Percentiles rank a stretch among this genome's conserved stretches.
Evolutionary conservation across 2,113 vertebrate genomes (phyloP).

Genomic region (Ceyx margarethae): DNA sequence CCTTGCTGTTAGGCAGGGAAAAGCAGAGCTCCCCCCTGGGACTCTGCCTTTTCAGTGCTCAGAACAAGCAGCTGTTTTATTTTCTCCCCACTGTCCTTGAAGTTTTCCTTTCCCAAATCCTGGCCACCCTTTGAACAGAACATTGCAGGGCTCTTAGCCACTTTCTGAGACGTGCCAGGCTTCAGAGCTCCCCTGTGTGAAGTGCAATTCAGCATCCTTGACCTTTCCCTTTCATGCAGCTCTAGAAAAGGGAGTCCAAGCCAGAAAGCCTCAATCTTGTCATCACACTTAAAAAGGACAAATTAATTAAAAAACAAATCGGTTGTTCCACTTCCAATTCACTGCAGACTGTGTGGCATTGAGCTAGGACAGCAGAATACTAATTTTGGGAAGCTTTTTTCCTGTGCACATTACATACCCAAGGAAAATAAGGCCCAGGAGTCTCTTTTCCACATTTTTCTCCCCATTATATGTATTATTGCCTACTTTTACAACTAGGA

Average conservation of each 20-base stretch:
- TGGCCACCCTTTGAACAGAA: background rate
- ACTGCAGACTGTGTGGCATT: background rate
- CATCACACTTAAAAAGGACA: conserved; percentile 15
- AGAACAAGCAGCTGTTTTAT: background rate
- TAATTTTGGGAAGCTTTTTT: background rate
- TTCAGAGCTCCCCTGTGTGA: background rate
- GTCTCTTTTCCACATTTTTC: background rate
- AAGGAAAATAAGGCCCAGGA: background rate
- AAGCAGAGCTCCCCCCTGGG: background rate
- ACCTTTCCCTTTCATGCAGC: conserved; percentile 15
- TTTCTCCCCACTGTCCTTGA: background rate
- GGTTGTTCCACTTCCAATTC: conserved; percentile 11
- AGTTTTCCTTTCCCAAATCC: background rate
- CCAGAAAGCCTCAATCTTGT: background rate
- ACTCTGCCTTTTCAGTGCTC: background rate
- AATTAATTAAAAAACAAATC: conserved; percentile 59
- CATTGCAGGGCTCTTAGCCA: background rate
- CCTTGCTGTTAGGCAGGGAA: background rate
- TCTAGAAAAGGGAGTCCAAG: background rate
- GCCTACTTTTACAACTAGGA: background rate
- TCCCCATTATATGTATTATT: background rate
- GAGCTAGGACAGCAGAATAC: conserved; percentile 16
- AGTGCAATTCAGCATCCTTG: background rate
- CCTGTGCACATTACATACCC: background rate
- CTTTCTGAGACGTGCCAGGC: background rate